Evolutionary conservation across 92 coral and sea anemone species (phyloP).

Genomic region (Bergia sp.): DNA sequence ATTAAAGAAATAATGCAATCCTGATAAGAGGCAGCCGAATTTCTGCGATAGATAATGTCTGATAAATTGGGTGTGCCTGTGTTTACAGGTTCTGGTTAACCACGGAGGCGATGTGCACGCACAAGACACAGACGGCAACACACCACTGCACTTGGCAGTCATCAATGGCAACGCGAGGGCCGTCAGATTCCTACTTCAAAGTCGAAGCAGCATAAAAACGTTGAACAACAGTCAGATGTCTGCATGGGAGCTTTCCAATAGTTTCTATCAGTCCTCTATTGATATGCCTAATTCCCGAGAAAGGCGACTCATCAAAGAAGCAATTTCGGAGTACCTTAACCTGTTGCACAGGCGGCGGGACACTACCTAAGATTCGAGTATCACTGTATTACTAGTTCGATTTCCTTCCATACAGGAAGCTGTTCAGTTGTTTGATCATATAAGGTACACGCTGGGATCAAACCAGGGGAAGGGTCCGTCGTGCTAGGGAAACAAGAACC

Average conservation of each 20-base stretch:
- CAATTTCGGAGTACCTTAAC: neutral
- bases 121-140: constrained; percentile 30
- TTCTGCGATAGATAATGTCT: too few species aligned
- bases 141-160: constrained; percentile 34
- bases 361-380: constrained; percentile 14
- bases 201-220: constrained; percentile 18
- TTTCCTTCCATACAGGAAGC: too few species aligned
- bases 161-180: constrained; percentile 32
- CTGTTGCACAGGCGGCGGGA: constrained; percentile 39
- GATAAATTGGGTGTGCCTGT: neutral
- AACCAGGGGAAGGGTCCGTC: too few species aligned
- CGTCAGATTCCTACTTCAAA: constrained; percentile 27
- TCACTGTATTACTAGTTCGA: too few species aligned
- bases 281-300: constrained; percentile 41
- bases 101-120: constrained; percentile 35
- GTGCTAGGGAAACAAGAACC: too few species aligned
- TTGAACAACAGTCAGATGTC: constrained; percentile 23
- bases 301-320: constrained; percentile 40
- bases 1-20: too few species aligned
- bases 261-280: constrained; percentile 24
- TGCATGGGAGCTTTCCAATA: constrained; percentile 37
- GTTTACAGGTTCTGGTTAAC: constrained; percentile 19
- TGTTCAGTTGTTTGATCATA: too few species aligned
- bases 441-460: too few species aligned
- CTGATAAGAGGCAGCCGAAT: too few species aligned